Evolutionary conservation across 2,113 vertebrate genomes (phyloP), one percentile per base, ranked within the genome.

Genomic region (Nestor notabilis): DNA sequence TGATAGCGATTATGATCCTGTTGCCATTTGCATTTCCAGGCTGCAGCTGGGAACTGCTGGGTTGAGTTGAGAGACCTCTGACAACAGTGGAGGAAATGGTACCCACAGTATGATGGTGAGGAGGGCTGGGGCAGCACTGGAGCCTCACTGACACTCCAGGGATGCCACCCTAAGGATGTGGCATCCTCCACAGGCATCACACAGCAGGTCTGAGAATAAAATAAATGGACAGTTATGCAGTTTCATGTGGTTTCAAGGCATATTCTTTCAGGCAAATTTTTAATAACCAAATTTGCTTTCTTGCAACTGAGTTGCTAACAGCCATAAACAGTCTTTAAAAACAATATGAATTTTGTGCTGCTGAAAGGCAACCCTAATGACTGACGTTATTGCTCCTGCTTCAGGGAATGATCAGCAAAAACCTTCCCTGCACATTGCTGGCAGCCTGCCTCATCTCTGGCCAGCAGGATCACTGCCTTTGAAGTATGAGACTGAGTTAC

Each of bases 81-180:
- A 2, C 31, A 23, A 13, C 28, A 43, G 10, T 4, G 23, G 1
- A 39, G 71, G 8, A 16, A 64, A 12, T 0, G 11, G 50, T 52
- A 27, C 17, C 55, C 0, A 3, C 41, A 35, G 13, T 12, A 49
- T 0, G 3, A 8, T 28, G 52, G 44, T 56, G 46, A 2, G 1
- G 46, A 41, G 71, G 44, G 21, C 31, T 80, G 90, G 39, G 33
- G 11, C 28, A 14, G 37, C 23, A n/a, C 28, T 2, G 3, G 5
- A 63, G 17, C 16, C 63, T 33, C 1, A 5, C 56, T 37, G 43
- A 13, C 2, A 3, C 52, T 61, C 25, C 18, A 21, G 79, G 43
- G 20, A 16, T 90, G 52, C 55, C 47, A 46, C 52, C 6, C 13
- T 11, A 35, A 74, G 82, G 65, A 70, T 1, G 0, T 4, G 35